These are phyloP conservation scores for Sceloporus undulatus DNA, from an alignment of 2,113 vertebrate species.

Conservation along the genomic window DNA sequence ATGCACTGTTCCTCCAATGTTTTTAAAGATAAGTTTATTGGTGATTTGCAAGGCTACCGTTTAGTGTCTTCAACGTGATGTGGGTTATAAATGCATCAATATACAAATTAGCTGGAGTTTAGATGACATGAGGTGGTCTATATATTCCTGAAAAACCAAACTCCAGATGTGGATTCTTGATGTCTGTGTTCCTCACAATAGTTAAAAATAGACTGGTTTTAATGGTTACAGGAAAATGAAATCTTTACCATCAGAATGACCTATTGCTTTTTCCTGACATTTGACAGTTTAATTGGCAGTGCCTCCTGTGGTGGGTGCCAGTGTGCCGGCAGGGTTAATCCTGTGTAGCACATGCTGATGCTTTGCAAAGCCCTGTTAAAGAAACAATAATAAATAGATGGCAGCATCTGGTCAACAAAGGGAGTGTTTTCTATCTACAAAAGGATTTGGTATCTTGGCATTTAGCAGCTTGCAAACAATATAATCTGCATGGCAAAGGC, in stretches of 20 bases:
- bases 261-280: constrained; percentile 21
- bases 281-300: constrained; percentile 29
- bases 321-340: constrained; percentile 18
- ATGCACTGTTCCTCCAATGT: too few relatives aligned
- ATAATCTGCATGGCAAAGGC: background rate
- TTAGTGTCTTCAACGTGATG: background rate
- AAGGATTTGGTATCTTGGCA: constrained; percentile 6
- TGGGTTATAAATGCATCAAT: background rate
- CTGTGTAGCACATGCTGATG: constrained; percentile 5
- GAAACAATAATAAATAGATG: constrained; percentile 29
- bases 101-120: background rate
- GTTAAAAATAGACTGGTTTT: constrained; percentile 6
- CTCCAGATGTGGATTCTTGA: background rate
- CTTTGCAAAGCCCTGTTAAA: constrained; percentile 13
- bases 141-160: background rate
- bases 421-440: constrained; percentile 10
- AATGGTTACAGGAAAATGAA: background rate
- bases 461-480: constrained; percentile 11
- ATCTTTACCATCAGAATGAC: background rate
- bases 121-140: background rate
- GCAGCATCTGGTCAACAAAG: constrained; percentile 19
- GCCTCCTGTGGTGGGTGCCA: background rate
- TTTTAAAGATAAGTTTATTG: too few relatives aligned
- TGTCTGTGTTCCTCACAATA: background rate
- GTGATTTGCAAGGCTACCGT: background rate